These are phyloP conservation scores for Drosophila nigromelanica DNA, from an alignment of 1,140 invertebrate genomes.

Conservation along the genomic window DNA sequence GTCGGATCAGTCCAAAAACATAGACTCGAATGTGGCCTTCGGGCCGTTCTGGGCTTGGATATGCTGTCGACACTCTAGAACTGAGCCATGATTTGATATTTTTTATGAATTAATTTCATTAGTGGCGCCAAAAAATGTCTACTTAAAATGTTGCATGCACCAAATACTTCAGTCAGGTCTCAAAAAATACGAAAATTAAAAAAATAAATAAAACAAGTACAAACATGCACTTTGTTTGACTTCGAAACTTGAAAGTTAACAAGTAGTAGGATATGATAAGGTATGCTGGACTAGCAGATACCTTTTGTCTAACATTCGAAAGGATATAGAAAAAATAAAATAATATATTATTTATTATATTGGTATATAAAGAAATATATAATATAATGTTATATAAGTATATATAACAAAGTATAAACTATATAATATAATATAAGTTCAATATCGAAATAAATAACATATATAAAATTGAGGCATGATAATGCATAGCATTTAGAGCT, in stretches of 20 bases:
- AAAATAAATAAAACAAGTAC: not conserved
- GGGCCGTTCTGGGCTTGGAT: not conserved
- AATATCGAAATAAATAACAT: not conserved
- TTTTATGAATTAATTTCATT: slow-evolving; percentile 19
- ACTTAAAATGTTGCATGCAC: slow-evolving; percentile 19
- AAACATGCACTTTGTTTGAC: slow-evolving; percentile 16
- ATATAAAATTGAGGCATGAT: not conserved
- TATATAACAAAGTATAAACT: not conserved
- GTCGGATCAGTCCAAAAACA: not conserved
- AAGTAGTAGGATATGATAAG: not conserved
- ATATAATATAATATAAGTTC: no score
- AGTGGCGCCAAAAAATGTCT: slow-evolving; percentile 2
- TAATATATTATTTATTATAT: no score
- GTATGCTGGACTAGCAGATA: not conserved
- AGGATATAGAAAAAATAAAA: slow-evolving; percentile 3
- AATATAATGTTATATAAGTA: not conserved
- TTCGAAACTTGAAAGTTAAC: slow-evolving; percentile 25
- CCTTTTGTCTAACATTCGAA: not conserved
- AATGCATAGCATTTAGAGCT: no score
- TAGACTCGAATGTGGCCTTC: not conserved
- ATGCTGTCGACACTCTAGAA: not conserved
- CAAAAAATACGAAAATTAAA: not conserved
- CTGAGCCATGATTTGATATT: not conserved
- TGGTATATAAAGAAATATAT: no score
- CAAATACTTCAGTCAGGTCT: slow-evolving; percentile 14